Evolutionary conservation across 2,113 vertebrate genomes (phyloP), one percentile per base, ranked within the genome.

Genomic region (Ciconia stormi): DNA sequence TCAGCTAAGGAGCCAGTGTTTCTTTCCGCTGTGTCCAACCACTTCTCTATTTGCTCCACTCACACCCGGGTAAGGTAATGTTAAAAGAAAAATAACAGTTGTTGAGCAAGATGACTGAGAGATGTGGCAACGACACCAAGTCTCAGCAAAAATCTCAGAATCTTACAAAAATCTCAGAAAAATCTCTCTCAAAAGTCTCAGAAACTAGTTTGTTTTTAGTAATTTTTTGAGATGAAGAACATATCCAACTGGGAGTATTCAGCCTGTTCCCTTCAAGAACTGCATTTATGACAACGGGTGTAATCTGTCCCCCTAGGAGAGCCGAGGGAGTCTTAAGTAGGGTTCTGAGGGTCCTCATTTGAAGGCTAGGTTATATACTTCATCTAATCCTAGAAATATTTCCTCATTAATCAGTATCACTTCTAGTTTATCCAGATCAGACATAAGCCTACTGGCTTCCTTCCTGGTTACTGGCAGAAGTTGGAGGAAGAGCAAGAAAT

Each of bases 381-480:
- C 9, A 84, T 76, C 63, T 95, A 72, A 90, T 82, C 67, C 47
- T 49, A 59, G 36, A 74, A 93, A 36, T 87, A 82, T 73, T 90
- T 94, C 36, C 77, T 92, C 52, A 52, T 92, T 87, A 87, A 56
- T 87, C 56, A 53, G 11, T 90, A 63, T 63, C 65, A n/a, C 38
- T 90, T 93, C 59, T 56, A 69, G 46, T 92, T 95, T 90, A 67
- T 85, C 52, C 76, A 94, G 50, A 59, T 90, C 58, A 86, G 50
- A 70, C 12, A 8, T 80, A 94, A 89, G 47, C 71, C 27, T 67
- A 8, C 23, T 88, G 38, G 13, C 40, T 85, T 96, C 56, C 59
- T 89, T 88, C 61, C 90, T 87, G 14, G 14, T 83, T 86, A 93
- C 71, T 95, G n/a, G 23, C 44, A 89, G 55, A 83, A 81, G 47